Conservation (phyloP, 1,140 invertebrate species). For the Ostrea edulis region DNA sequence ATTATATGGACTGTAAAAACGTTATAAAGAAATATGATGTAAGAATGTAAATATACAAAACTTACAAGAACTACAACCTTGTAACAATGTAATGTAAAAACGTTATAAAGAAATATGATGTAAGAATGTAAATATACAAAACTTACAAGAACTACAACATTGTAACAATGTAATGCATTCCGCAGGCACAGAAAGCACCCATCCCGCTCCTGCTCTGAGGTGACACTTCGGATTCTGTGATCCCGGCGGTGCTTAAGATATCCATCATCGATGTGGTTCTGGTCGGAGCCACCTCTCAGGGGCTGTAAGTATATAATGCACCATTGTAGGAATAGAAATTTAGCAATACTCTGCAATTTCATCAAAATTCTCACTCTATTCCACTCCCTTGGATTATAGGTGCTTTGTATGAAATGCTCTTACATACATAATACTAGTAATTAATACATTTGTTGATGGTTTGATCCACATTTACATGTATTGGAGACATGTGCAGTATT, state of each 20-base stretch:
- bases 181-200: constrained; percentile 72
- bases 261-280: constrained; percentile 57
- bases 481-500: too few relatives aligned
- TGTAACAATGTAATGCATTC: constrained; percentile 74
- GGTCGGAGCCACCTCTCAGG: constrained; percentile 37
- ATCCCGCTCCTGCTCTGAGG: constrained; percentile 55
- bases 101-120: too few relatives aligned
- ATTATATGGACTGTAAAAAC: too few relatives aligned
- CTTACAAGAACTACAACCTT: constrained; percentile 74
- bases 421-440: too few relatives aligned
- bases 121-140: too few relatives aligned
- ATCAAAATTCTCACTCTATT: too few relatives aligned
- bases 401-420: too few relatives aligned
- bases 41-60: background rate
- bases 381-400: too few relatives aligned
- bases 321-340: background rate
- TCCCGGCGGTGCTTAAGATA: constrained; percentile 52
- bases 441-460: too few relatives aligned
- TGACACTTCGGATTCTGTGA: constrained; percentile 55
- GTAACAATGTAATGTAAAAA: constrained; percentile 75
- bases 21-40: too few relatives aligned
- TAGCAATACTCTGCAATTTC: too few relatives aligned
- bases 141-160: constrained; percentile 73
- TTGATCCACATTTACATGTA: too few relatives aligned
- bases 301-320: constrained; percentile 55